These are phyloP conservation scores for Chiropotes sagulatus DNA, from an alignment of 2,797 vertebrate genomes.

Conservation along the genomic window DNA sequence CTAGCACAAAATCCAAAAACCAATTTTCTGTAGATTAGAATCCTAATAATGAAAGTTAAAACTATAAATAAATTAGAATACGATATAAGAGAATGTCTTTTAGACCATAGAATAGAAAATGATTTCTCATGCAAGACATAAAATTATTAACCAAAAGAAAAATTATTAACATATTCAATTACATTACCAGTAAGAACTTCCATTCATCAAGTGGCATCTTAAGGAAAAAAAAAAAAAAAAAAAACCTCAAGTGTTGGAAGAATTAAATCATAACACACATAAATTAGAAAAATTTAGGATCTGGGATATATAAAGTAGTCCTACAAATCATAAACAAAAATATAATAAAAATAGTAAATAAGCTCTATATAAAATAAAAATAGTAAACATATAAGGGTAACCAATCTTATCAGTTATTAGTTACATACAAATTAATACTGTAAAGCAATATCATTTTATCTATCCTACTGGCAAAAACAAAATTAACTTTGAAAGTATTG, in stretches of 20 bases:
- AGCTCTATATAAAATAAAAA: not conserved
- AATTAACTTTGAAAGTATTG: not conserved
- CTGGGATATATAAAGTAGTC: not conserved
- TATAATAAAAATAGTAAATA: not conserved
- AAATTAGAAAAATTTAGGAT: not conserved
- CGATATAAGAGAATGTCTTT: not conserved
- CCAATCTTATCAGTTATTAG: not conserved
- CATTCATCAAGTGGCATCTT: not conserved
- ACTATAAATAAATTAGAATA: not conserved
- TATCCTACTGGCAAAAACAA: not conserved
- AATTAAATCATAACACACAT: not conserved
- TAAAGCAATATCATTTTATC: not conserved
- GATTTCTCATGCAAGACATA: not conserved
- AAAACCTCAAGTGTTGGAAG: not conserved
- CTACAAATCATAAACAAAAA: not conserved
- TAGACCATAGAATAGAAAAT: not conserved
- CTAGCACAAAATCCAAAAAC: not conserved
- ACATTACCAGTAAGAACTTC: not conserved
- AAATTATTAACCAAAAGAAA: constrained; percentile 5
- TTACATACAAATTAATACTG: not conserved
- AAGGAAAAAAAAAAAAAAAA: not conserved
- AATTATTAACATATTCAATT: not conserved
- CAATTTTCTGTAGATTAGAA: not conserved
- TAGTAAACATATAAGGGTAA: not conserved
- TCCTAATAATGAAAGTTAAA: not conserved